Evolutionary conservation across 2,888 invertebrate genomes (phyloP).

Genomic region (Sinodicranocentrus sp.): DNA sequence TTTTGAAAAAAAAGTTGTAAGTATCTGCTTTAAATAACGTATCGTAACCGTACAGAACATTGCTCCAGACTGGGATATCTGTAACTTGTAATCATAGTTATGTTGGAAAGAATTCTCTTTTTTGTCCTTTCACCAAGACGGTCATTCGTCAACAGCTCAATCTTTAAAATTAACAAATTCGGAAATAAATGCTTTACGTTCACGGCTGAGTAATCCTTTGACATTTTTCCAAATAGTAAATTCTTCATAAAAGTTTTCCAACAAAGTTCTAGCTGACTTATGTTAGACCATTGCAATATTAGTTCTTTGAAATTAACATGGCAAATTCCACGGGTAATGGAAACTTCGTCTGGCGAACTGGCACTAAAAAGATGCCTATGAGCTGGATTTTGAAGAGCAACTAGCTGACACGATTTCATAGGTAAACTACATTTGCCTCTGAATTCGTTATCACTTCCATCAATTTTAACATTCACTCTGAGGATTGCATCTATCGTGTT

Average conservation of each 20-base stretch:
- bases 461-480: constrained; percentile 30
- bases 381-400: constrained; percentile 40
- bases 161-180: constrained; percentile 3
- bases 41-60: constrained; percentile 35
- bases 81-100: constrained; percentile 8
- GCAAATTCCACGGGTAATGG: constrained; percentile 52
- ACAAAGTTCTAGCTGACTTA: constrained; percentile 57
- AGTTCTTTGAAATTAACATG: constrained; percentile 62
- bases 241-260: constrained; percentile 64
- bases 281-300: constrained; percentile 44
- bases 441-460: not conserved
- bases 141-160: constrained; percentile 44
- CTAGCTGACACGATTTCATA: constrained; percentile 52
- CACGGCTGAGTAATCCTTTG: not conserved
- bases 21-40: not conserved
- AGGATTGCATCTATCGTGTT: constrained; percentile 31
- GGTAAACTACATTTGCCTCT: constrained; percentile 34
- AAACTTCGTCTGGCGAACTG: constrained; percentile 45
- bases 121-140: constrained; percentile 3
- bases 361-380: constrained; percentile 53
- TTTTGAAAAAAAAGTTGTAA: too few species aligned
- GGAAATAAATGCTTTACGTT: constrained; percentile 6
- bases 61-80: constrained; percentile 40
- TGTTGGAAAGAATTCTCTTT: constrained; percentile 31
- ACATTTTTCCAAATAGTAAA: constrained; percentile 50